Base-by-base conservation (phyloP, 2,797 vertebrate species). In the Chromis chromis region DNA sequence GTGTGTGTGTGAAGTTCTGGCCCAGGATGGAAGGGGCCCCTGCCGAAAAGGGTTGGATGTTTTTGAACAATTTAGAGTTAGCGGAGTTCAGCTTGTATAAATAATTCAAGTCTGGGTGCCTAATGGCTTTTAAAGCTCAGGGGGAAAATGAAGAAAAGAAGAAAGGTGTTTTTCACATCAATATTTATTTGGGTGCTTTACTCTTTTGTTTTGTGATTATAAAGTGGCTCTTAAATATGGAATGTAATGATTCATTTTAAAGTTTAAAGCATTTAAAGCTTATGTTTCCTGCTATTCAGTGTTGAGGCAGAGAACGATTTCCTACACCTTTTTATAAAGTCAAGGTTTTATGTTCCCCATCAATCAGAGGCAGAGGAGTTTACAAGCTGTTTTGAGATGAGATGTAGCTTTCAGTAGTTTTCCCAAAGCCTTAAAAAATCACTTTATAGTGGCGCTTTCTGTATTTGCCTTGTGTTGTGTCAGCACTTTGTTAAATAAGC, bases 1-100 rank as follows among this genome's bases (percentile, higher is more conserved):
- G n/a, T n/a, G n/a, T n/a, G n/a, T n/a, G n/a, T n/a, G 81, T 76
- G 72, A 88, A 82, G 75, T 76, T 78, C 84, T 86, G 84, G 88
- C 70, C 50, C 74, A 25, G 63, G 74, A 81, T 85, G 76, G 70
- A 76, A 74, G 64, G 72, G 90, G 73, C 71, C 74, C 68, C 72
- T 1, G 68, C 77, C 83, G n/a, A 70, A 89, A 88, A 80, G 46
- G 76, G 48, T 76, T 89, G 70, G 70, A 85, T 78, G 73, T 86
- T 89, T 89, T 76, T 70, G 61, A 86, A 81, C 83, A 84, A 69
- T 89, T 79, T 88, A 67, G 71, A 75, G 73, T 83, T 81, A 14
- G 52, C 58, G 53, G 70, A 86, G 70, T 69, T 84, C 65, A 86
- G 74, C 70, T 87, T 78, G 36, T 89, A 79, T 89, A 80, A 92